Evolutionary conservation across 2,888 invertebrate species (phyloP).

Genomic region (Lasiommata megera): DNA sequence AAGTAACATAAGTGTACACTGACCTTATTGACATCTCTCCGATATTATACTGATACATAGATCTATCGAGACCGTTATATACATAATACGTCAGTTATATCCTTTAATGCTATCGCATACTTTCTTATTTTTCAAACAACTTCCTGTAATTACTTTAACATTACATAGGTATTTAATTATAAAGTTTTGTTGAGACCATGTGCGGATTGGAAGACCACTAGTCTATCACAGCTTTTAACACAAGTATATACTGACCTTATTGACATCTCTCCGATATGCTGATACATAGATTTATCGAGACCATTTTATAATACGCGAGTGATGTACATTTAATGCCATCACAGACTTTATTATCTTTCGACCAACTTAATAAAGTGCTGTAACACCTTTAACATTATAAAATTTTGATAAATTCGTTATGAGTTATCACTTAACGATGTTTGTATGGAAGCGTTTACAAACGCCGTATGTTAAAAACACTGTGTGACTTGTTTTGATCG

Average conservation of each 20-base stretch:
- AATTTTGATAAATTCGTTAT: slow-evolving; percentile 7
- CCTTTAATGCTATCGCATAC: no score
- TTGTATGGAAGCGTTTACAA: neutral
- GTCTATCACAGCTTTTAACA: slow-evolving; percentile 36
- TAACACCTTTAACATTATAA: slow-evolving; percentile 7
- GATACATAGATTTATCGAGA: slow-evolving; percentile 36
- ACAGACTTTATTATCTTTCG: slow-evolving; percentile 5
- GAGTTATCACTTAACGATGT: slow-evolving; percentile 5
- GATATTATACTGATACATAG: no score
- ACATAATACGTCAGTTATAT: no score
- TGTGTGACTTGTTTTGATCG: slow-evolving; percentile 42
- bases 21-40: no score
- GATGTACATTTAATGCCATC: slow-evolving; percentile 12
- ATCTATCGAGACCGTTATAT: no score
- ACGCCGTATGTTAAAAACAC: slow-evolving; percentile 3
- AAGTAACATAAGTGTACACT: no score
- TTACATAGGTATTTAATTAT: no score
- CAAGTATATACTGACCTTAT: slow-evolving; percentile 53
- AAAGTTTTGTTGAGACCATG: no score
- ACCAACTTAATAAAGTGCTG: slow-evolving; percentile 4
- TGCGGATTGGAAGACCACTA: no score
- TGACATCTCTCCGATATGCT: slow-evolving; percentile 61
- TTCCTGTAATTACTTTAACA: no score
- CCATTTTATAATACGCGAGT: slow-evolving; percentile 13
- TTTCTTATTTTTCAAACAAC: no score